Evolutionary conservation across 2,113 vertebrate genomes (phyloP).

Genomic region (Panthera leo): DNA sequence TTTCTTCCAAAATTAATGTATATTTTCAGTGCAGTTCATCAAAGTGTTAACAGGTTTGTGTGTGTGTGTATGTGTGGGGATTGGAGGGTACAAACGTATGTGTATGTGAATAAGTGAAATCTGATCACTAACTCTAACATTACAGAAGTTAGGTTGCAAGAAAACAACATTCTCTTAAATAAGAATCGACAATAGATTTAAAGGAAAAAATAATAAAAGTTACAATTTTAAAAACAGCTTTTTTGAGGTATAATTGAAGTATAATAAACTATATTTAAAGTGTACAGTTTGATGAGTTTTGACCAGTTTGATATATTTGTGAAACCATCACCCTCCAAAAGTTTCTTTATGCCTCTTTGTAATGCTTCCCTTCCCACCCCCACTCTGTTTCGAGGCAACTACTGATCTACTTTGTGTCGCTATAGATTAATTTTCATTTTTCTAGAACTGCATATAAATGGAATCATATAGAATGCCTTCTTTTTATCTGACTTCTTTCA

Average conservation of each 20-base stretch:
- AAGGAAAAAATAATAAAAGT: neutral
- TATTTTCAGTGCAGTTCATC: neutral
- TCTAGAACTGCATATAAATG: neutral
- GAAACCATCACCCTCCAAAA: neutral
- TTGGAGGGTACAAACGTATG: neutral
- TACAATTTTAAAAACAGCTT: neutral
- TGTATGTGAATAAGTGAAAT: neutral
- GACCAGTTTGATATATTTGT: neutral
- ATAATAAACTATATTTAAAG: neutral
- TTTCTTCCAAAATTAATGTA: neutral
- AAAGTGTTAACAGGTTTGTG: neutral
- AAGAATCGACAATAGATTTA: neutral
- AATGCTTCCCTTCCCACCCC: no score
- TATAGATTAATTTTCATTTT: neutral
- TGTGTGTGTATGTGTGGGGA: neutral
- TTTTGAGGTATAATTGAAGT: neutral
- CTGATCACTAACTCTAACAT: neutral
- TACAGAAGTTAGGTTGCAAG: neutral
- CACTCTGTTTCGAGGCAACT: neutral
- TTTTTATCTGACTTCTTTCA: neutral
- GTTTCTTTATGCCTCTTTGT: neutral
- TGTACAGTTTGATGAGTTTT: neutral
- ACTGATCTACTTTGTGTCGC: neutral
- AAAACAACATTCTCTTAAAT: neutral
- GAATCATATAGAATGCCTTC: neutral